Conservation (phyloP, 2,113 vertebrate genomes). For the Myotis yumanensis region DNA sequence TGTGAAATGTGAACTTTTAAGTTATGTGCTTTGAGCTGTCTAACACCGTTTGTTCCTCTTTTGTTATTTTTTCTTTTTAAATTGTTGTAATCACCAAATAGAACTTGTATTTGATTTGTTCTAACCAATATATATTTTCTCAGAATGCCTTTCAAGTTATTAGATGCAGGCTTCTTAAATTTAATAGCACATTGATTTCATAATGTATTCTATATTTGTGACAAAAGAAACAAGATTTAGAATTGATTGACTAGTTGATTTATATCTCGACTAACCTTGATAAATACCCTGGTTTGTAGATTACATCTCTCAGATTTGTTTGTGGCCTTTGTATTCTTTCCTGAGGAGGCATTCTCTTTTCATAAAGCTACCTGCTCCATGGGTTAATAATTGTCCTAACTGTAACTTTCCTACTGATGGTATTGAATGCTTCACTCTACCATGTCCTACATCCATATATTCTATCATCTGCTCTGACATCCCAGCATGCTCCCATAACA, state of each 20-base stretch:
- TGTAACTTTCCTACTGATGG: background rate
- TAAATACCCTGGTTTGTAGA: background rate
- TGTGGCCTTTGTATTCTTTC: background rate
- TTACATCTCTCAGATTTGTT: background rate
- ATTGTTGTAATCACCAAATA: slow-evolving; percentile 60
- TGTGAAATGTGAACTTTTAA: slow-evolving; percentile 38
- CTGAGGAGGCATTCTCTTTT: background rate
- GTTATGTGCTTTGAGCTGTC: slow-evolving; percentile 44
- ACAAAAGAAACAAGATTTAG: background rate
- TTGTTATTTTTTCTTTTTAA: slow-evolving; percentile 53
- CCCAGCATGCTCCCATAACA: background rate
- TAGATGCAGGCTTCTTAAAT: slow-evolving; percentile 12
- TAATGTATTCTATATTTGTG: background rate
- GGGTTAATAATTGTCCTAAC: background rate
- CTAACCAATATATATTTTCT: slow-evolving; percentile 22
- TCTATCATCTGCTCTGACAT: background rate
- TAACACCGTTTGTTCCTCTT: slow-evolving; percentile 62
- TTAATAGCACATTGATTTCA: background rate
- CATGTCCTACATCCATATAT: background rate
- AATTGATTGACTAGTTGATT: background rate
- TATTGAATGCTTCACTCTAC: background rate
- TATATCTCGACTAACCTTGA: background rate
- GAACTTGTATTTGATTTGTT: slow-evolving; percentile 9
- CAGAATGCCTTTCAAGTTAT: slow-evolving; percentile 17
- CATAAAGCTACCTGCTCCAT: background rate